A percentile compares a stretch with the other conserved stretches of the same genome.
These are phyloP conservation scores for Axis porcinus DNA, from an alignment of 2,113 vertebrate species.

Conservation along the genomic window DNA sequence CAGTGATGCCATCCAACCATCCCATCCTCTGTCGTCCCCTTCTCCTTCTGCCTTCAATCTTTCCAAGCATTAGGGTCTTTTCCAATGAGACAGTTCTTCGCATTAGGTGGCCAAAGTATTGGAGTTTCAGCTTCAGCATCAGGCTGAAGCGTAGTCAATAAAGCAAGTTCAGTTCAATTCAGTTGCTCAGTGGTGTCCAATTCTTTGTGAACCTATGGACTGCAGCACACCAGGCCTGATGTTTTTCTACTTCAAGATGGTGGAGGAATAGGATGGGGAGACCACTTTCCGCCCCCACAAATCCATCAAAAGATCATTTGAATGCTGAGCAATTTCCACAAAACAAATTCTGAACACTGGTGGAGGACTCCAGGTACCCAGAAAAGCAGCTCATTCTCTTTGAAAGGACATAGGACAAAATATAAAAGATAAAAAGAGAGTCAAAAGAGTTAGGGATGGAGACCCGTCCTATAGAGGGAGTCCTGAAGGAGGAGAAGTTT, in stretches of 20 bases:
- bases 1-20: neutral
- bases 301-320: neutral
- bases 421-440: neutral
- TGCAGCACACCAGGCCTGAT: neutral
- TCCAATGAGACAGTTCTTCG: neutral
- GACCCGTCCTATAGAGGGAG: neutral
- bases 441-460: neutral
- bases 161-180: neutral
- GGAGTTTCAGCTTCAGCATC: neutral
- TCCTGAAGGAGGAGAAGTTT: neutral
- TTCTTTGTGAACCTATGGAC: neutral
- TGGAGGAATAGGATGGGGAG: neutral
- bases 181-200: neutral
- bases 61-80: neutral
- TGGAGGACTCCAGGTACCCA: neutral
- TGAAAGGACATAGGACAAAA: neutral
- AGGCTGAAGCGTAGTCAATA: neutral
- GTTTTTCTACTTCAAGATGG: neutral
- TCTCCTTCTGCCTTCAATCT: neutral
- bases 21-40: rapidly evolving
- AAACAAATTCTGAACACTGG: neutral
- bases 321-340: neutral
- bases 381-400: neutral
- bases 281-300: neutral
- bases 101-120: neutral